A percentile compares a stretch with the other conserved stretches of the same genome.
Conservation (phyloP, 2,113 vertebrate genomes). For the Ceuthmochares aereus region DNA sequence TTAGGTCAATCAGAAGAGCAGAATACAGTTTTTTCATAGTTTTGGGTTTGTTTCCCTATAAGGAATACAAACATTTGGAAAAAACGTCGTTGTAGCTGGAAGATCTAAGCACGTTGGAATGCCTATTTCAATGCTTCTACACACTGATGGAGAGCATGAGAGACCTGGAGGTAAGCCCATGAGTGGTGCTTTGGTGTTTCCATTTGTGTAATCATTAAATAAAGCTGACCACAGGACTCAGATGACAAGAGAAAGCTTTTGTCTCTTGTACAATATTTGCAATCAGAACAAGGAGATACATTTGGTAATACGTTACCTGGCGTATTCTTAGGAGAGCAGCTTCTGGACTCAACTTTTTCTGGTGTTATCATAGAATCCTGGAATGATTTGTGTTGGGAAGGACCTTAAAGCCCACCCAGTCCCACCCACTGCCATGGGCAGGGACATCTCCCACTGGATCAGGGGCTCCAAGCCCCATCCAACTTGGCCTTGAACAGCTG, state of each 20-base stretch:
- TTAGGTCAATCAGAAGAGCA: neutral
- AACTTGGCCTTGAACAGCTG: too few species aligned
- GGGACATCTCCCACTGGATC: too few species aligned
- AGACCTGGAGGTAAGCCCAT: conserved; percentile 86
- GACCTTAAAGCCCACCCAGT: too few species aligned
- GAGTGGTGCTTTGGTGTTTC: neutral
- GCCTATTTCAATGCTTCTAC: conserved; percentile 92
- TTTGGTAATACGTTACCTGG: neutral
- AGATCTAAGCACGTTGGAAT: conserved; percentile 95
- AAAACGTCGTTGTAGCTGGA: conserved; percentile 90
- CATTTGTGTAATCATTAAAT: neutral
- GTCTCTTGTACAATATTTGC: neutral
- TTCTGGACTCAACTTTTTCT: neutral
- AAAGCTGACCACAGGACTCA: neutral
- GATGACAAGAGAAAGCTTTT: neutral
- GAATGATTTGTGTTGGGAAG: too few species aligned
- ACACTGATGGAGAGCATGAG: conserved; percentile 87
- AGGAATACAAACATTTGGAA: conserved; percentile 92
- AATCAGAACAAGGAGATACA: neutral
- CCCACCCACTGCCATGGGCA: too few species aligned
- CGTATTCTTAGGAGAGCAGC: neutral
- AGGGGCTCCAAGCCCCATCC: too few species aligned
- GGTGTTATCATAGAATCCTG: neutral
- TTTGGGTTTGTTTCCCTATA: neutral
- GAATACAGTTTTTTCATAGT: neutral